Percentiles rank a stretch among this genome's conserved stretches.
phyloP scores from a whole-genome alignment of 2,888 invertebrate genomes.

The Autographa pulchrina region DNA sequence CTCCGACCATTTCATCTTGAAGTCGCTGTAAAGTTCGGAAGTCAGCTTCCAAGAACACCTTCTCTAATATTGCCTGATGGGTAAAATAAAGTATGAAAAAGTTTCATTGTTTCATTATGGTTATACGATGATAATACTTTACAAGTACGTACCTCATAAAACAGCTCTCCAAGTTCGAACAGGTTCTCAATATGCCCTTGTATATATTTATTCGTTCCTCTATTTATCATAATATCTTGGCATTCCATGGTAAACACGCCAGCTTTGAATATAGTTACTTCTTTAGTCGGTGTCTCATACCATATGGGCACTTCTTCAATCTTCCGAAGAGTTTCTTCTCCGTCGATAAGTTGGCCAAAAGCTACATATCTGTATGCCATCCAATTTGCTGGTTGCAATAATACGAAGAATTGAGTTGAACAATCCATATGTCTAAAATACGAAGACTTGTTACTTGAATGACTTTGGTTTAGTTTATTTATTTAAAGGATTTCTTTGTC shows the following conservation, averaged over 20 bases:
- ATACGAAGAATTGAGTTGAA: conserved; percentile 92
- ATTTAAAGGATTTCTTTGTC: too few species aligned
- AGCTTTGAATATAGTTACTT: conserved; percentile 71
- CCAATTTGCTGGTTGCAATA: conserved; percentile 91
- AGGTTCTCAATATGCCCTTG: conserved; percentile 79
- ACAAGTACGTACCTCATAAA: conserved; percentile 70
- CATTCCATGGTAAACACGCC: conserved; percentile 81
- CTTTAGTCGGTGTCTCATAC: conserved; percentile 89
- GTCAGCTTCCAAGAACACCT: conserved; percentile 70
- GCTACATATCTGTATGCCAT: conserved; percentile 93
- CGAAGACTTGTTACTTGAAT: background rate
- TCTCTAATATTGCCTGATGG: conserved; percentile 69
- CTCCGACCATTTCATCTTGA: conserved; percentile 57
- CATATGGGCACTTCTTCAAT: conserved; percentile 91
- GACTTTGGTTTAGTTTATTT: too few species aligned
- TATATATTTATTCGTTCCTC: conserved; percentile 74
- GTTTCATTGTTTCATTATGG: background rate
- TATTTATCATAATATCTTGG: conserved; percentile 76
- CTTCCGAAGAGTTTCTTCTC: conserved; percentile 88
- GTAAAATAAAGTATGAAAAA: background rate
- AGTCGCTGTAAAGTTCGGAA: conserved; percentile 60
- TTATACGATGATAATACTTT: background rate
- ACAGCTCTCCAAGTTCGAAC: conserved; percentile 65
- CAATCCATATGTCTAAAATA: conserved; percentile 89
- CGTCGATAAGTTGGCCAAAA: conserved; percentile 92